Percentiles rank a stretch among this genome's conserved stretches.
These are phyloP conservation scores for Chloroceryle inda DNA, from an alignment of 2,797 vertebrate genomes.

Conservation along the genomic window DNA sequence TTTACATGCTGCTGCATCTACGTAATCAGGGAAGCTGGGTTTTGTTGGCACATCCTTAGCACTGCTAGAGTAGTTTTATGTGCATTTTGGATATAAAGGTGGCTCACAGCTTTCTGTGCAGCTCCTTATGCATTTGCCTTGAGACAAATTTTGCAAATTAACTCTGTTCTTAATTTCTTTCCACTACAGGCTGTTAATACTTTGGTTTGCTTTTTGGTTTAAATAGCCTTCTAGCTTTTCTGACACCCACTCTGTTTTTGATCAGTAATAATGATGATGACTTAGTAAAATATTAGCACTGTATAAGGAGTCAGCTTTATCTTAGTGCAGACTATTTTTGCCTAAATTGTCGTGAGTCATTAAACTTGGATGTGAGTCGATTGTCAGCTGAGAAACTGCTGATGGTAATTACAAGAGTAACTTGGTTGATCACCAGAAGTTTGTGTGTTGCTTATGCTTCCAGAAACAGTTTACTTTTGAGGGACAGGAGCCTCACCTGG, in stretches of 20 bases:
- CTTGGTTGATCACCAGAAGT: neutral
- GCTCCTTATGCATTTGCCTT: neutral
- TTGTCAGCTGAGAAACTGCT: slow-evolving; percentile 16
- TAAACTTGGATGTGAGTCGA: neutral
- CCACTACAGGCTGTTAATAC: neutral
- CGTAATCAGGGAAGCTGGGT: neutral
- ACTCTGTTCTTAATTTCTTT: neutral
- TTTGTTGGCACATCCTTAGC: neutral
- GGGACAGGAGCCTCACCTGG: neutral
- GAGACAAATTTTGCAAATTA: neutral
- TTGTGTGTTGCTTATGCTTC: neutral
- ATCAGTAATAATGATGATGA: neutral
- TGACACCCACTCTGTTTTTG: neutral
- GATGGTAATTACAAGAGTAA: neutral
- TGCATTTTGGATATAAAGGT: neutral
- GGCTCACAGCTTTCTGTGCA: neutral
- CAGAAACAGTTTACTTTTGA: slow-evolving; percentile 5
- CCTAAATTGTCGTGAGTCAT: neutral
- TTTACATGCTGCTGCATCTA: neutral
- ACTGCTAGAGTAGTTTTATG: neutral
- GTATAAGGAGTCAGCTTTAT: neutral
- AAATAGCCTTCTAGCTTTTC: neutral
- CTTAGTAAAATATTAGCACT: neutral
- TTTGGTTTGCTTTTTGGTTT: neutral
- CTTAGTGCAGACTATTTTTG: neutral